Percentiles rank a stretch among this genome's conserved stretches.
phyloP scores from a whole-genome alignment of 2,888 invertebrate species.

The Noctua janthina region DNA sequence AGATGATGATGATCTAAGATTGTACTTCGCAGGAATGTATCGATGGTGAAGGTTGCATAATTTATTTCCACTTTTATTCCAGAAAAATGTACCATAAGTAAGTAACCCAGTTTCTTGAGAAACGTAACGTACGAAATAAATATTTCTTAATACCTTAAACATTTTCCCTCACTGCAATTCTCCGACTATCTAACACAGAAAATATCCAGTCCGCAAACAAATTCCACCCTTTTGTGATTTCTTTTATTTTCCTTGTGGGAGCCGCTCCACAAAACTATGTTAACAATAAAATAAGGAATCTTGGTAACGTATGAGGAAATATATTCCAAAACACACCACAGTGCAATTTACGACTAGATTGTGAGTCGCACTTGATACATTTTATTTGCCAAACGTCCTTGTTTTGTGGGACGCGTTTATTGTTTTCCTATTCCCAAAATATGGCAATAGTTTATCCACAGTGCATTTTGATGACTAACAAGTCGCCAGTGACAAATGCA shows the following conservation, averaged over 20 bases:
- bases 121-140: constrained; percentile 12
- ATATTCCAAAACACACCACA: constrained; percentile 47
- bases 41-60: background rate
- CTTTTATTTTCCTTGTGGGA: constrained; percentile 40
- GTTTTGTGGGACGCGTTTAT: constrained; percentile 9
- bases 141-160: constrained; percentile 20
- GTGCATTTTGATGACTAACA: constrained; percentile 1
- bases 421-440: constrained; percentile 19
- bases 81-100: background rate
- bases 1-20: background rate
- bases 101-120: constrained; percentile 13
- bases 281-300: constrained; percentile 54
- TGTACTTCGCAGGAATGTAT: background rate
- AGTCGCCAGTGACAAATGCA: background rate
- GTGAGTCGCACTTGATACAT: constrained; percentile 44
- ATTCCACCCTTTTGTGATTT: constrained; percentile 45
- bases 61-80: background rate
- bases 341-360: constrained; percentile 50
- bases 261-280: constrained; percentile 33
- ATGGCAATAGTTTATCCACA: background rate
- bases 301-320: constrained; percentile 52
- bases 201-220: constrained; percentile 40
- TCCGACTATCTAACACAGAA: constrained; percentile 14
- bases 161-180: constrained; percentile 20
- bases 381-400: constrained; percentile 36